Base-by-base conservation (phyloP, 2,113 vertebrate genomes). In the Oreotrochilus melanogaster region DNA sequence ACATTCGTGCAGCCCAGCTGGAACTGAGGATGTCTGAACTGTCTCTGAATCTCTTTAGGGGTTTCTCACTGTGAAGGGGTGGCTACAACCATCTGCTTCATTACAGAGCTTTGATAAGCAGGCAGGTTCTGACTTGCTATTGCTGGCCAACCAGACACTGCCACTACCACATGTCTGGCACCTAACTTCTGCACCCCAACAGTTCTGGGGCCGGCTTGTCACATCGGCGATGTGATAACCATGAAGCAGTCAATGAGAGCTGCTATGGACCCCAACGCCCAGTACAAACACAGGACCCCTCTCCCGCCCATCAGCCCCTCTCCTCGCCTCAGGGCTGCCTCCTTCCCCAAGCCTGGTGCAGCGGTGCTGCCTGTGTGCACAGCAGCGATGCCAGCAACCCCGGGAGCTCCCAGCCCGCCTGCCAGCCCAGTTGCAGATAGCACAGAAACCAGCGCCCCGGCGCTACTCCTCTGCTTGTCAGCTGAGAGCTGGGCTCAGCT, bases 261-360 rank as follows among this genome's bases (percentile, higher is more conserved):
- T 50, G 50, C 10, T 31, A 42, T 25, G 61, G 64, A 21, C 53
- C 22, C 43, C 28, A 14, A 9, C 0, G 5, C 17, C 3, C 24
- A 37, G 56, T 31, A 81, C 5, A 9, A 74, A 15, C 33, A 28
- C 0, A 1, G 31, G 37, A 62, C n/a, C 15, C 19, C 19, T 75
- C 56, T 67, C 50, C 43, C 75, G 37, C 28, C 47, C 45, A 22
- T 84, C 24, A 58, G 6, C 4, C 8, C 23, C 18, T 16, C 21
- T 18, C 12, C 17, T 28, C 1, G 0, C 4, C 53, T 78, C 0
- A 0, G 22, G 47, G 22, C 47, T 71, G 56, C 42, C 73, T 89
- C 47, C 57, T 75, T 27, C n/a, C 65, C 71, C 48, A 4, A 23
- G 22, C 28, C 51, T 28, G 35, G 39, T 3, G 9, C 37, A 56